phyloP scores from a whole-genome alignment of 2,797 vertebrate species.

The Notolabrus celidotus region DNA sequence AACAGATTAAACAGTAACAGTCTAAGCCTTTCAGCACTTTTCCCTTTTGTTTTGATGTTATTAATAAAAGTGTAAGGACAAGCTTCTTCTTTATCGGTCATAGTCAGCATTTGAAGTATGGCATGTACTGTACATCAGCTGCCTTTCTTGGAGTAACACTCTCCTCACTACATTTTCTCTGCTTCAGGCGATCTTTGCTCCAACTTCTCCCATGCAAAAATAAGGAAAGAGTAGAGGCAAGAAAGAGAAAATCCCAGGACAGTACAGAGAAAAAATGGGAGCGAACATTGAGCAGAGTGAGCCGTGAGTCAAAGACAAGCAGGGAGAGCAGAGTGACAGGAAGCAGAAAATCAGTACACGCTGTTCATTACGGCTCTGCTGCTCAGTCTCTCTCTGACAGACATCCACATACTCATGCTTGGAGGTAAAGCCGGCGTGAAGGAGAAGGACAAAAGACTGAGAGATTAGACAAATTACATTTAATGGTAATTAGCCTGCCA shows the following conservation, averaged over 20 bases:
- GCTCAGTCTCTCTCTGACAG: slow-evolving; percentile 3
- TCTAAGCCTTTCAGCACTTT: accelerated
- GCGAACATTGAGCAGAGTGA: slow-evolving; percentile 16
- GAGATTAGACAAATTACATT: slow-evolving; percentile 27
- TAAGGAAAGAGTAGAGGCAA: slow-evolving; percentile 18
- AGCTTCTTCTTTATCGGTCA: not conserved
- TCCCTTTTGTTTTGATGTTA: not conserved
- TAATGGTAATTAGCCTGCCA: slow-evolving; percentile 19
- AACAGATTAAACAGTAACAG: not conserved
- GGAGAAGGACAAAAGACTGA: not conserved
- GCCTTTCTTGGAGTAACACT: not conserved
- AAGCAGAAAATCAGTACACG: slow-evolving; percentile 16
- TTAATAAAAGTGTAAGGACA: not conserved
- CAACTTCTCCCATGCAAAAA: not conserved
- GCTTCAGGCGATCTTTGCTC: slow-evolving; percentile 4
- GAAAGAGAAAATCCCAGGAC: not conserved
- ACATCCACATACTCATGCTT: slow-evolving; percentile 1
- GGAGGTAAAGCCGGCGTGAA: not conserved
- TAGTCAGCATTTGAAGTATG: not conserved
- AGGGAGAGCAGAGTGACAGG: slow-evolving; percentile 1
- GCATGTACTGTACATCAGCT: not conserved
- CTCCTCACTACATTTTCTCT: not conserved
- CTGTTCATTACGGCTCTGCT: slow-evolving; percentile 17
- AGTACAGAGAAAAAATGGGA: slow-evolving; percentile 20
- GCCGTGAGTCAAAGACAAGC: slow-evolving; percentile 15